Conservation (phyloP, 2,888 invertebrate genomes). For the Polydrusus cervinus region DNA sequence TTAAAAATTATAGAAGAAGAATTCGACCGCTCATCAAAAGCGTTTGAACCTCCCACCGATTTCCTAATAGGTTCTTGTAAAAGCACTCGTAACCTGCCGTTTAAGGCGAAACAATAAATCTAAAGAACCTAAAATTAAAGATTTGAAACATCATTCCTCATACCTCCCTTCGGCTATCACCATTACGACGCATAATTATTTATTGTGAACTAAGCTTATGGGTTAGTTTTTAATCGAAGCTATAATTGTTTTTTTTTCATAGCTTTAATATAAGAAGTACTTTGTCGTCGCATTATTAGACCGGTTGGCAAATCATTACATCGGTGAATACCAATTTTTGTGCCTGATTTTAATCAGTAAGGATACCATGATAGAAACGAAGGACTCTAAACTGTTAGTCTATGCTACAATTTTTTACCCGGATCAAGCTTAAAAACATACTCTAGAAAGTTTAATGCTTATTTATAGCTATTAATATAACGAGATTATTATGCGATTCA, state of each 20-base stretch:
- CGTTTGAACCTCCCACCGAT: constrained; percentile 40
- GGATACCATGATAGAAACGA: no score
- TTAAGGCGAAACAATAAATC: constrained; percentile 45
- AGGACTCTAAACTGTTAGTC: no score
- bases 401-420: no score
- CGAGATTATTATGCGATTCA: no score
- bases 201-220: neutral
- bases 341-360: no score
- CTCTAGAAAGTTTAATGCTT: no score
- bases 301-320: no score
- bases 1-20: constrained; percentile 9
- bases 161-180: constrained; percentile 7
- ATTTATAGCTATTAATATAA: no score
- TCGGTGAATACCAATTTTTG: no score
- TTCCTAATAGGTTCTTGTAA: constrained; percentile 39
- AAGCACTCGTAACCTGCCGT: constrained; percentile 31
- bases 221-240: neutral
- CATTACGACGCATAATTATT: constrained; percentile 8
- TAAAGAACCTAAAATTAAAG: constrained; percentile 29
- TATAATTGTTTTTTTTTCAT: neutral
- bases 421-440: no score
- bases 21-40: constrained; percentile 32
- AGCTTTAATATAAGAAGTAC: neutral
- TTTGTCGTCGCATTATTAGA: no score
- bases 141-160: constrained; percentile 25